These are phyloP conservation scores for Ooceraea biroi DNA, from an alignment of 1,140 invertebrate genomes.

Conservation along the genomic window DNA sequence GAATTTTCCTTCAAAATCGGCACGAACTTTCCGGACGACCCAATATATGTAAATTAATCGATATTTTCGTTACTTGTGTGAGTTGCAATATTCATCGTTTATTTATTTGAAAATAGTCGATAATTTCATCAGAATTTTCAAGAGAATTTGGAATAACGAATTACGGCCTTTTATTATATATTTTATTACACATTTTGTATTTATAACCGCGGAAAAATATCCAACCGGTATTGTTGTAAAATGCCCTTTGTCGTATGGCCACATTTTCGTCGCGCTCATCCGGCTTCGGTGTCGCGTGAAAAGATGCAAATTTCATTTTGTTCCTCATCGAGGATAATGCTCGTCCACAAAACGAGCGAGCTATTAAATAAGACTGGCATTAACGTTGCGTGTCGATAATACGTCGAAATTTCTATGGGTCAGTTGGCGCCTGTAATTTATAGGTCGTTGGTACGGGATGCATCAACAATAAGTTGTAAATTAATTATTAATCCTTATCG, in stretches of 20 bases:
- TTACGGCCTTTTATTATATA: not conserved
- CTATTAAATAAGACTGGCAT: slow-evolving; percentile 48
- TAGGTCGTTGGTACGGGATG: not conserved
- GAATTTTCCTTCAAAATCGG: too few species aligned
- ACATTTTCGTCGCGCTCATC: slow-evolving; percentile 35
- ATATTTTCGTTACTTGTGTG: not conserved
- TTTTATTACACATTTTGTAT: slow-evolving; percentile 38
- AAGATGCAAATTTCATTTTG: slow-evolving; percentile 41
- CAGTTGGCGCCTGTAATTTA: not conserved
- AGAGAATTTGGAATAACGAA: slow-evolving; percentile 12
- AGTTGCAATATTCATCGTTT: not conserved
- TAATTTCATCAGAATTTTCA: slow-evolving; percentile 36
- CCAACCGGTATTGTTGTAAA: slow-evolving; percentile 36
- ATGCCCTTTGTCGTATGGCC: slow-evolving; percentile 33
- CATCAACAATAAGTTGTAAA: slow-evolving; percentile 55
- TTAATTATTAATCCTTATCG: slow-evolving; percentile 63
- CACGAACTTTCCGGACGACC: too few species aligned
- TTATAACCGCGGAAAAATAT: slow-evolving; percentile 49
- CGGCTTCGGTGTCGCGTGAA: slow-evolving; percentile 23
- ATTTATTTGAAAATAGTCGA: slow-evolving; percentile 34
- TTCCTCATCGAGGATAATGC: slow-evolving; percentile 8
- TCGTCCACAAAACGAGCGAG: slow-evolving; percentile 26
- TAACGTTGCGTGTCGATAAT: not conserved
- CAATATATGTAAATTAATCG: not conserved
- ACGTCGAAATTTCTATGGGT: slow-evolving; percentile 40